Percentiles rank a stretch among this genome's conserved stretches.
phyloP scores from a whole-genome alignment of 2,888 invertebrate species.

The Drosophila ustulata region DNA sequence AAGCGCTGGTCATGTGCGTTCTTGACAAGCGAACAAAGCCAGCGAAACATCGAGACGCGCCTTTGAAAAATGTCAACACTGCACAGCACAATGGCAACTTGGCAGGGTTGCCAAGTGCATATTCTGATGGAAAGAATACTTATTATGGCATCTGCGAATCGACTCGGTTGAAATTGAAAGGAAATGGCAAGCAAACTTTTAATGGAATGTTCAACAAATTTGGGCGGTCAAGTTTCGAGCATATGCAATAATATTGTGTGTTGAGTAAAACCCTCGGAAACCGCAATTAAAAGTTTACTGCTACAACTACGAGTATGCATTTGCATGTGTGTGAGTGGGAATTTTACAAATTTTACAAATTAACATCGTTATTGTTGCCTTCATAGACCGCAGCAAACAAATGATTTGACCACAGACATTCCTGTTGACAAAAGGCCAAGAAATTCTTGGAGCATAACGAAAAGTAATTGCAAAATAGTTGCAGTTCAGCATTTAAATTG shows the following conservation, averaged over 20 bases:
- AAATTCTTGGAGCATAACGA: conserved; percentile 36
- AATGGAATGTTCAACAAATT: background rate
- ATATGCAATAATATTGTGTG: background rate
- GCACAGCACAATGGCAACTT: conserved; percentile 17
- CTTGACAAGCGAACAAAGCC: conserved; percentile 49
- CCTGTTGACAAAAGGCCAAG: conserved; percentile 16
- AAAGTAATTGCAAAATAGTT: conserved; percentile 67
- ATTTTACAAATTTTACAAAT: conserved; percentile 3
- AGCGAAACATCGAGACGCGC: conserved; percentile 3
- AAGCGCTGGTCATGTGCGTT: conserved; percentile 40
- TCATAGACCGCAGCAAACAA: conserved; percentile 28
- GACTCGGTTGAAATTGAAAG: background rate
- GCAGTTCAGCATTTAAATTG: conserved; percentile 46
- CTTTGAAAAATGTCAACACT: conserved; percentile 40
- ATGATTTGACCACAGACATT: conserved; percentile 32
- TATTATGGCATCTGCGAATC: too few relatives aligned
- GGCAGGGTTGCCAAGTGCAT: too few relatives aligned
- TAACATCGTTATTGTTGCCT: background rate
- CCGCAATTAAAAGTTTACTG: conserved; percentile 14
- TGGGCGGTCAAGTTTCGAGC: background rate
- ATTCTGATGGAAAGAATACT: too few relatives aligned
- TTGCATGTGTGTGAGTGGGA: background rate
- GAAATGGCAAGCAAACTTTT: background rate
- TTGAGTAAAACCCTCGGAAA: background rate
- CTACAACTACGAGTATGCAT: background rate